Evolutionary conservation across 30 jellyfish, hydroid and myxozoan genomes (phyloP).

Genomic region (Chironex yamaguchii): DNA sequence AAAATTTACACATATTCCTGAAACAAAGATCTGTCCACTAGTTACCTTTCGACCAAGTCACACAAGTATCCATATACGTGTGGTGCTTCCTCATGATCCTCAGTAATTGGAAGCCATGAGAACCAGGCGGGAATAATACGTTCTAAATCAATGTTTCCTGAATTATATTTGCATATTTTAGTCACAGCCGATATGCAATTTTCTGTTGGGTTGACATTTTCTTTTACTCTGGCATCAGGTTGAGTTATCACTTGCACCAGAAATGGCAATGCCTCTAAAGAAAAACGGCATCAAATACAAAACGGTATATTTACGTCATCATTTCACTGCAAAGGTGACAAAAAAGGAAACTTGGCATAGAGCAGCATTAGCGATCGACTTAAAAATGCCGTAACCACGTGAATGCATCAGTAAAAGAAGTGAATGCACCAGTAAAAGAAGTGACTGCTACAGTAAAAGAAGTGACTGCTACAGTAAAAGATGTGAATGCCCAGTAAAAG

Average conservation of each 20-base stretch:
- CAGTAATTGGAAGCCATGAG: constrained; percentile 97
- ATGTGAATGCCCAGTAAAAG: too few relatives aligned
- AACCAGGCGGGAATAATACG: constrained; percentile 93
- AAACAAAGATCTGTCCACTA: too few relatives aligned
- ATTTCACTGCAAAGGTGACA: too few relatives aligned
- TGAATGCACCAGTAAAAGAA: too few relatives aligned
- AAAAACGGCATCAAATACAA: not conserved
- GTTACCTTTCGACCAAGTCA: constrained; percentile 94
- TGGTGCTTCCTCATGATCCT: constrained; percentile 98
- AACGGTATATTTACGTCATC: too few relatives aligned
- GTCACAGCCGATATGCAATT: constrained; percentile 97
- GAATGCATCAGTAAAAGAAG: too few relatives aligned
- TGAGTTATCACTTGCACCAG: constrained; percentile 93
- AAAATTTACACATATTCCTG: too few relatives aligned
- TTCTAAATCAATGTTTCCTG: constrained; percentile 67
- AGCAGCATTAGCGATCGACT: too few relatives aligned
- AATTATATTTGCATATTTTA: constrained; percentile 87
- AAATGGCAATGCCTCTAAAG: constrained; percentile 82
- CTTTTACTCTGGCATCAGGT: constrained; percentile 84
- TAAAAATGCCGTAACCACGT: too few relatives aligned
- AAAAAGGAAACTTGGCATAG: too few relatives aligned
- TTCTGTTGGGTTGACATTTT: constrained; percentile 90
- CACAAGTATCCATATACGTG: constrained; percentile 97
- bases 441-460: too few relatives aligned
- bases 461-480: too few relatives aligned